Evolutionary conservation across 2,888 invertebrate genomes (phyloP).

Genomic region (Cosmia trapezina): DNA sequence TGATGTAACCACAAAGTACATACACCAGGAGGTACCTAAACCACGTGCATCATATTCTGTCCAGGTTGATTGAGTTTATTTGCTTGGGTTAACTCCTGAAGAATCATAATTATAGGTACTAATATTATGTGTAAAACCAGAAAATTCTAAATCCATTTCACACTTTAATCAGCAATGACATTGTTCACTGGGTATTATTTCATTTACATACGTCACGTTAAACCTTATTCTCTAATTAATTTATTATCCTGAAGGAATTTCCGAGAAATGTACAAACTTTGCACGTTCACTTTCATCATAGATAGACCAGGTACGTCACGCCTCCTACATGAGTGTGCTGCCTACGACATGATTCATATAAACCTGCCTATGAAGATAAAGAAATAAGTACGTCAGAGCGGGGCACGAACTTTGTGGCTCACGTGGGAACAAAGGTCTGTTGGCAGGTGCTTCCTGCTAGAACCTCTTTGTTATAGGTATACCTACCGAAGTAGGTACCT

Average conservation of each 20-base stretch:
- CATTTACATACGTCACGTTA: slow-evolving; percentile 17
- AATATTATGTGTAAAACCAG: background rate
- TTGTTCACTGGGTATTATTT: background rate
- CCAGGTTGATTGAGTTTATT: background rate
- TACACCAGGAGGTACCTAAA: background rate
- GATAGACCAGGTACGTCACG: slow-evolving; percentile 10
- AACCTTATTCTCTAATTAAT: background rate
- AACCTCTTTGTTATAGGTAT: too few species aligned
- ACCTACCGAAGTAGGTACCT: too few species aligned
- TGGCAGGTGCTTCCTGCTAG: slow-evolving; percentile 1
- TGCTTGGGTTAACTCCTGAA: background rate
- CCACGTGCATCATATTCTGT: too few species aligned
- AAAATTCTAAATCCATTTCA: background rate
- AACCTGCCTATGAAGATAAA: background rate
- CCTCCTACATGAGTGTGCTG: background rate
- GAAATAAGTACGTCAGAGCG: background rate
- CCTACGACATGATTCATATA: slow-evolving; percentile 23
- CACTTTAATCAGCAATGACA: background rate
- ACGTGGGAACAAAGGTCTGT: slow-evolving; percentile 18
- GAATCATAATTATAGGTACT: too few species aligned
- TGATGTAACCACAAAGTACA: background rate
- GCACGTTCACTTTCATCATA: background rate
- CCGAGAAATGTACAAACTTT: slow-evolving; percentile 2
- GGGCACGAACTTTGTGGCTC: slow-evolving; percentile 30
- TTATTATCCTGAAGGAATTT: slow-evolving; percentile 29